Evolutionary conservation across 2,113 vertebrate species (phyloP).

Genomic region (Zapus hudsonius): DNA sequence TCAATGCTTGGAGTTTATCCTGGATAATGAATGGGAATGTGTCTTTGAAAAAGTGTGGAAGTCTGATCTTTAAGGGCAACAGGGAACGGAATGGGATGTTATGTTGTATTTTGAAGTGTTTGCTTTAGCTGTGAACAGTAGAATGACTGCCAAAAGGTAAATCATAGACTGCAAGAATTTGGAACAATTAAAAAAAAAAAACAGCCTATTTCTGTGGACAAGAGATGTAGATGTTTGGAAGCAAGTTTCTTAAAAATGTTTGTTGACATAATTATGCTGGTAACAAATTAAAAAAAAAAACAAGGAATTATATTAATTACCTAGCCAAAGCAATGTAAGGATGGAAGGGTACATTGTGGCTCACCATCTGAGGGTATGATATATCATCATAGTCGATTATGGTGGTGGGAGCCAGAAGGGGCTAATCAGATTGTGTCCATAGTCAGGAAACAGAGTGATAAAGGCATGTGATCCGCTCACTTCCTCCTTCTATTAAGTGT

Average conservation of each 20-base stretch:
- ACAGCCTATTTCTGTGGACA: not conserved
- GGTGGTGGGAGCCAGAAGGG: not conserved
- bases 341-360: not conserved
- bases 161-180: not conserved
- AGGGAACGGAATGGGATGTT: not conserved
- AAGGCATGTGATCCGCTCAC: not conserved
- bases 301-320: no score
- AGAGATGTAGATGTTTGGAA: not conserved
- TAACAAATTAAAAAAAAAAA: not conserved
- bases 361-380: not conserved
- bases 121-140: not conserved
- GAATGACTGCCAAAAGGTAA: not conserved
- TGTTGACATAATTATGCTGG: not conserved
- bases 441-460: not conserved
- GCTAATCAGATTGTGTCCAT: not conserved
- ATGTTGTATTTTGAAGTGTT: not conserved
- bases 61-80: not conserved
- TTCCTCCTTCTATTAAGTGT: not conserved
- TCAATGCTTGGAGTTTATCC: not conserved
- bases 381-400: no score
- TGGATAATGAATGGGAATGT: not conserved
- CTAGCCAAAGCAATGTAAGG: not conserved
- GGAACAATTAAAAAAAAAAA: not conserved
- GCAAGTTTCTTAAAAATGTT: not conserved
- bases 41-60: not conserved